Base-by-base conservation (phyloP, 2,888 invertebrate species). In the Mythimna loreyi region DNA sequence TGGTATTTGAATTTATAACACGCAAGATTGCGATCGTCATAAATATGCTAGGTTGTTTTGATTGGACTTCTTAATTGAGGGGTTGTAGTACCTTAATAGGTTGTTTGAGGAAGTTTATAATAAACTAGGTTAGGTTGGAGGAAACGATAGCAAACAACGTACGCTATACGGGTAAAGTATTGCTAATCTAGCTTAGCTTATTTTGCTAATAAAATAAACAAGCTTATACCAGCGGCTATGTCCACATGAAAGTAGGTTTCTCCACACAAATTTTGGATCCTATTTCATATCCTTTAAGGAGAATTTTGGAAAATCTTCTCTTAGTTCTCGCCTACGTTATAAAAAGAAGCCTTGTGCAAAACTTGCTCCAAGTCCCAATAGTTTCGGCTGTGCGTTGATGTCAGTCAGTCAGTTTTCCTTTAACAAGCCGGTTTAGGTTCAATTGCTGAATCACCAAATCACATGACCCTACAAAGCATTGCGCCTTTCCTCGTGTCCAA, bases 1-100 rank as follows among this genome's bases (percentile, higher is more conserved):
- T 68, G 50, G n/a, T 28, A 43, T 56, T 66, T 63, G 23, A 67
- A 61, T 71, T 60, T 62, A 63, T 66, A 36, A 60, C 53, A 60
- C 56, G 78, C 55, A 65, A 57, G 57, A 56, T 70, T 36, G 43
- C 9, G n/a, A 36, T 61, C 52, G 11, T 63, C 43, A 8, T 79
- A 63, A 56, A 63, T 62, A 28, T 25, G 4, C 28, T 5, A 52
- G 30, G 45, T 45, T 57, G 49, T 52, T 78, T 60, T 50, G 53
- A 74, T 64, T 69, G 33, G 36, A 33, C 49, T 58, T 52, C n/a
- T n/a, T 49, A 33, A 52, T 63, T 58, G 36, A 49, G 16, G 36
- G 56, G 43, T 47, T 16, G 23, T 30, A 65, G 36, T 52, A n/a
- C 43, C 21, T 43, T 55, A 50, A 60, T 36, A 45, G 25, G 13